phyloP scores from a whole-genome alignment of 2,888 invertebrate genomes.

The Chironomus riparius region DNA sequence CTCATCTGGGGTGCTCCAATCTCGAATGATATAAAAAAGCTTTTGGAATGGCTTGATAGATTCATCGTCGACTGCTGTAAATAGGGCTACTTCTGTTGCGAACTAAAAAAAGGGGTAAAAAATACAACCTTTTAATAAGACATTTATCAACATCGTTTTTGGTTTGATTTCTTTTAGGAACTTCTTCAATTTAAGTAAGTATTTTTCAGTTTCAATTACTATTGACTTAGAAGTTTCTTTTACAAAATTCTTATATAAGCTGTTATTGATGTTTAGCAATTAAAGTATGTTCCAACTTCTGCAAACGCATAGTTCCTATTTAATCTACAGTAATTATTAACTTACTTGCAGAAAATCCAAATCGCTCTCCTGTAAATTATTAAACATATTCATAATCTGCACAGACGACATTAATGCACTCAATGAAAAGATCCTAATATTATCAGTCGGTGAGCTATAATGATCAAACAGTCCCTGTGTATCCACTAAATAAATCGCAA shows the following conservation, averaged over 20 bases:
- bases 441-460: conserved; percentile 19
- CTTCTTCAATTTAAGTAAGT: too few relatives aligned
- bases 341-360: conserved; percentile 26
- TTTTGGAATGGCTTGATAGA: conserved; percentile 26
- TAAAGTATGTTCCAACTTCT: too few relatives aligned
- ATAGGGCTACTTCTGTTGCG: conserved; percentile 21
- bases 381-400: conserved; percentile 23
- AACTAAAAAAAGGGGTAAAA: not conserved
- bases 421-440: conserved; percentile 25
- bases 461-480: conserved; percentile 27
- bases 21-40: conserved; percentile 25
- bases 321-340: not conserved
- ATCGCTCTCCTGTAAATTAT: conserved; percentile 23
- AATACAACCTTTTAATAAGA: too few relatives aligned
- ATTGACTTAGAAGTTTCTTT: too few relatives aligned
- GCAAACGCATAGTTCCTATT: too few relatives aligned
- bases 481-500: conserved; percentile 26
- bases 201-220: too few relatives aligned
- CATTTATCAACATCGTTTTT: too few relatives aligned
- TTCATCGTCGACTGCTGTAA: not conserved
- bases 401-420: conserved; percentile 21
- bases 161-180: too few relatives aligned
- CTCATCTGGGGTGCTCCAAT: conserved; percentile 26
- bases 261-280: too few relatives aligned
- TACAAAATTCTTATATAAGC: too few relatives aligned